Base-by-base conservation (phyloP, 2,888 invertebrate species). In the Crepidodera aurea region DNA sequence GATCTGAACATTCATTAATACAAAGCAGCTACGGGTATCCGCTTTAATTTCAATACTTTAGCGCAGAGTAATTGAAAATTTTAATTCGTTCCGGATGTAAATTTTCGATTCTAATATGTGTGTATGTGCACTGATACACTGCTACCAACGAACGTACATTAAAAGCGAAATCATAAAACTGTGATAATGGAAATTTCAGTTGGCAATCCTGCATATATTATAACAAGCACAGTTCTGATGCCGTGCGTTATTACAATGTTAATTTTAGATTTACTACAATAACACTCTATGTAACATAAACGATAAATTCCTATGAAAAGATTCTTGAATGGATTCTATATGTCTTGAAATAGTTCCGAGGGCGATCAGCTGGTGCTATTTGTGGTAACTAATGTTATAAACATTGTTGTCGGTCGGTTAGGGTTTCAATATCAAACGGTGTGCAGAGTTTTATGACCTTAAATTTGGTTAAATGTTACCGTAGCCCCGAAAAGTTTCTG, bases 131-230 rank as follows among this genome's bases (percentile, higher is more conserved):
- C 29, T 48, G 48, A 48, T 48, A 48, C 29, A 48, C 48, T 48
- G 27, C 48, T 29, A 22, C 13, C 29, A 16, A 53, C 39, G 39
- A 39, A 53, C 39, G 53, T 53, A 53, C 39, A 53, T 53, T 53
- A 53, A 53, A 53, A 53, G 19, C 22, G 53, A 39, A 53, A 53
- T 53, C 53, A 53, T 53, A 53, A 53, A 53, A 53, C 39, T 53
- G 53, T 53, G 53, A 53, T 53, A 53, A 53, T 53, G 53, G 53
- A 53, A 53, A 53, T 53, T 48, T 53, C 53, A 53, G 53, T 53
- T 39, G 53, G 39, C 15, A 39, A 53, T 53, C 53, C 53, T 39
- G 53, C 53, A 25, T 39, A 53, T 39, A 53, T 53, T 53, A 53
- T 48, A 48, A 53, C 53, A 27, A 37, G 53, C 48, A 48, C 4